phyloP scores from a whole-genome alignment of 2,888 invertebrate species.

The Orchestes rusci region DNA sequence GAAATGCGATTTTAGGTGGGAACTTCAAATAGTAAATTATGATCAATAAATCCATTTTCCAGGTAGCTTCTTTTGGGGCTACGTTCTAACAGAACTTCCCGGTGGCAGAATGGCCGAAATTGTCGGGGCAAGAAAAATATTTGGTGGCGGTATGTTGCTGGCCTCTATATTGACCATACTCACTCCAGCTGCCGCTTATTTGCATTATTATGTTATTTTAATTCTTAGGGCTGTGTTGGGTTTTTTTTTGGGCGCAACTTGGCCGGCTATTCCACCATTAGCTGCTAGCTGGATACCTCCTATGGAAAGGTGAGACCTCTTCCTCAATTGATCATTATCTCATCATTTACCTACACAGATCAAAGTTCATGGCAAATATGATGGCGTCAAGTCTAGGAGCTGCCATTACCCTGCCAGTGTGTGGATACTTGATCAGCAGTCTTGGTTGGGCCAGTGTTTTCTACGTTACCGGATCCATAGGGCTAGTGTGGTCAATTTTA shows the following conservation, averaged over 20 bases:
- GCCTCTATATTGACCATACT: conserved; percentile 75
- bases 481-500: conserved; percentile 66
- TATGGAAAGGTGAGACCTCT: conserved; percentile 72
- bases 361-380: conserved; percentile 89
- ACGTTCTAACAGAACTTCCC: conserved; percentile 81
- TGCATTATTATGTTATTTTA: conserved; percentile 63
- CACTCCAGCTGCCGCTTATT: conserved; percentile 68
- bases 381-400: conserved; percentile 91
- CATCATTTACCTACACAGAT: conserved; percentile 37
- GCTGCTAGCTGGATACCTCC: conserved; percentile 94
- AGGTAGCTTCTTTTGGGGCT: conserved; percentile 89
- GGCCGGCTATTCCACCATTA: conserved; percentile 91
- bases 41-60: conserved; percentile 43
- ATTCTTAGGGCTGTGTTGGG: conserved; percentile 49
- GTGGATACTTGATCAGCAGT: conserved; percentile 71
- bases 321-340: neutral
- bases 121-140: conserved; percentile 74
- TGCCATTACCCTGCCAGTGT: conserved; percentile 81
- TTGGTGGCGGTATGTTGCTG: conserved; percentile 78
- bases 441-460: conserved; percentile 87
- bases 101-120: conserved; percentile 80
- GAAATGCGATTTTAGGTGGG: conserved; percentile 68
- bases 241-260: conserved; percentile 66
- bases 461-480: conserved; percentile 57
- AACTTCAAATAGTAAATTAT: neutral